Conservation (phyloP, 2,797 vertebrate genomes). For the Enteromius unitaeniatus region DNA sequence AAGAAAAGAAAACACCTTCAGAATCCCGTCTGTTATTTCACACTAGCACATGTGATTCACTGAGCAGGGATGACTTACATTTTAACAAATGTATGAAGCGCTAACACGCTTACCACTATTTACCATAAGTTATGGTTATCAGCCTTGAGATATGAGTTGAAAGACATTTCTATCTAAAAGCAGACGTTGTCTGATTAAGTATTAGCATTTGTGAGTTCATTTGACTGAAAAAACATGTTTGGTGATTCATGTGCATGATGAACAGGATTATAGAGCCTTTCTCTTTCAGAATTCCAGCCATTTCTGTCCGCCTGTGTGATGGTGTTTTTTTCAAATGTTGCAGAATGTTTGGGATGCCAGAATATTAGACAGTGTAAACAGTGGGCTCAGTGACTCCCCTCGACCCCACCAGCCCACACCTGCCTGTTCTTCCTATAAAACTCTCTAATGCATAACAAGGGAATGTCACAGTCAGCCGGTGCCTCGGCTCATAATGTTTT, state of each 20-base stretch:
- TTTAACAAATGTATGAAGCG: background rate
- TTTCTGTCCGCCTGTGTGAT: slow-evolving; percentile 67
- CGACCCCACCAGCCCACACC: slow-evolving; percentile 68
- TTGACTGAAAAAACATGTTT: slow-evolving; percentile 59
- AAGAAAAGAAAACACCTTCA: background rate
- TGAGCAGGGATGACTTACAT: background rate
- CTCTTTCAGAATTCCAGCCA: slow-evolving; percentile 72
- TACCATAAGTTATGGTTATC: background rate
- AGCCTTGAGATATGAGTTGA: background rate
- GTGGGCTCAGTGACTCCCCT: slow-evolving; percentile 68
- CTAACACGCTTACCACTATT: background rate
- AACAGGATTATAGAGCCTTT: slow-evolving; percentile 75
- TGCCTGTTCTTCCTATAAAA: slow-evolving; percentile 50
- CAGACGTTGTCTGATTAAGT: background rate
- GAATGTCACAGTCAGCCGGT: background rate
- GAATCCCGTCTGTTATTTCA: background rate
- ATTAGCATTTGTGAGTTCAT: background rate
- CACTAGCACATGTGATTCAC: background rate
- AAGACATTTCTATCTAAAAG: background rate
- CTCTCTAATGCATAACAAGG: background rate
- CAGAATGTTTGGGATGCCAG: slow-evolving; percentile 79
- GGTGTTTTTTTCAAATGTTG: slow-evolving; percentile 73
- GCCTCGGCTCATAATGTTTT: background rate
- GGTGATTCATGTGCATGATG: slow-evolving; percentile 64
- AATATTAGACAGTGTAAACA: slow-evolving; percentile 78